Evolutionary conservation across 2,113 vertebrate genomes (phyloP).

Genomic region (Regulus satrapa): DNA sequence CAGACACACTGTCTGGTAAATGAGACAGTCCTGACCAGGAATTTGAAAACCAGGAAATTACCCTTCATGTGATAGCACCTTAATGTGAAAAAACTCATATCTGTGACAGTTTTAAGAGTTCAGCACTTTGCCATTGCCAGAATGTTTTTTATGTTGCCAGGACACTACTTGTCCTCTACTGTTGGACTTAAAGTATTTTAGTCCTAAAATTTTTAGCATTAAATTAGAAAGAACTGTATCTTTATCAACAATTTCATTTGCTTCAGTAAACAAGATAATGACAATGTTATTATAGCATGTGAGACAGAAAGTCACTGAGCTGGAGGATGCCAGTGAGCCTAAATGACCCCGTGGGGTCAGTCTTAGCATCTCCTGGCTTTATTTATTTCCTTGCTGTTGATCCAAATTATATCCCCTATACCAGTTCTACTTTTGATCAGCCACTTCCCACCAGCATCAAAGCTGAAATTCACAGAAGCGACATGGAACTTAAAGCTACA

Average conservation of each 20-base stretch:
- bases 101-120: background rate
- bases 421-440: background rate
- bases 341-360: background rate
- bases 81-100: accelerated
- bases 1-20: background rate
- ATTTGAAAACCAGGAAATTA: background rate
- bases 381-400: background rate
- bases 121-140: background rate
- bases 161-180: background rate
- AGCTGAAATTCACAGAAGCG: background rate
- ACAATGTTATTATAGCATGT: background rate
- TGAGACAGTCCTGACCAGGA: background rate
- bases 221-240: background rate
- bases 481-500: background rate
- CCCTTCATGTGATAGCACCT: background rate
- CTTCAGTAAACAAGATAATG: background rate
- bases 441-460: background rate
- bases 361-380: background rate
- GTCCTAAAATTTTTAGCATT: background rate
- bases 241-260: background rate
- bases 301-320: background rate
- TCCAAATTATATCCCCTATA: background rate
- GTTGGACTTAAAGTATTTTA: background rate
- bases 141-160: background rate
- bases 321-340: background rate